Evolutionary conservation across 2,797 vertebrate genomes (phyloP).

Genomic region (Poecilia wingei): DNA sequence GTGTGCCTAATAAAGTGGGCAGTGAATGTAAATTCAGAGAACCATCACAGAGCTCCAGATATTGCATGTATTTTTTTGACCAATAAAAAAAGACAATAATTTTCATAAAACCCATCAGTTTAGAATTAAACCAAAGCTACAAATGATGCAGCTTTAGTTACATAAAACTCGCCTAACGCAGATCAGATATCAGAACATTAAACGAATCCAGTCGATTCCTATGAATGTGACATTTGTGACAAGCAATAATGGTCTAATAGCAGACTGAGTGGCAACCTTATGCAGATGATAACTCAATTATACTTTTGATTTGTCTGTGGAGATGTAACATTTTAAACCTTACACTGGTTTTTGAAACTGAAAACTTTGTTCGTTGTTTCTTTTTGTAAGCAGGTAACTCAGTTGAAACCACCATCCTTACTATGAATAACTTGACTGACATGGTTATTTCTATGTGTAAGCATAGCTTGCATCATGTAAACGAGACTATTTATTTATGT

Average conservation of each 20-base stretch:
- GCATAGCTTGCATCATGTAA: slow-evolving; percentile 40
- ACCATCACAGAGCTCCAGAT: background rate
- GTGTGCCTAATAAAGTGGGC: background rate
- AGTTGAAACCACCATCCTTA: slow-evolving; percentile 12
- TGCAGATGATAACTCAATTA: slow-evolving; percentile 43
- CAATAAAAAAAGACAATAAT: background rate
- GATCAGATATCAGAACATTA: slow-evolving; percentile 9
- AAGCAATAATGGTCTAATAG: slow-evolving; percentile 56
- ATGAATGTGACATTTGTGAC: slow-evolving; percentile 20
- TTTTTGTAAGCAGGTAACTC: slow-evolving; percentile 13
- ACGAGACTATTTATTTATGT: slow-evolving; percentile 45
- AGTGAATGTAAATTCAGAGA: slow-evolving; percentile 9
- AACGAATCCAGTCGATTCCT: slow-evolving; percentile 22
- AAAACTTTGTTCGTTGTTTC: slow-evolving; percentile 19
- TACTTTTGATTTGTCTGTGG: slow-evolving; percentile 16
- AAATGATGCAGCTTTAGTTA: background rate
- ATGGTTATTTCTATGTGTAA: slow-evolving; percentile 44
- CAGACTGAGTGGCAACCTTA: slow-evolving; percentile 27
- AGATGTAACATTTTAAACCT: slow-evolving; percentile 47
- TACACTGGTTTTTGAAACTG: slow-evolving; percentile 25
- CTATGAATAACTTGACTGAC: slow-evolving; percentile 17
- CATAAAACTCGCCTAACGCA: background rate
- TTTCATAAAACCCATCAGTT: slow-evolving; percentile 9
- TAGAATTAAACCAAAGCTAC: slow-evolving; percentile 41
- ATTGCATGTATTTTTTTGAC: background rate